Conservation (phyloP, 2,797 vertebrate species). For the Rhabdomys pumilio region DNA sequence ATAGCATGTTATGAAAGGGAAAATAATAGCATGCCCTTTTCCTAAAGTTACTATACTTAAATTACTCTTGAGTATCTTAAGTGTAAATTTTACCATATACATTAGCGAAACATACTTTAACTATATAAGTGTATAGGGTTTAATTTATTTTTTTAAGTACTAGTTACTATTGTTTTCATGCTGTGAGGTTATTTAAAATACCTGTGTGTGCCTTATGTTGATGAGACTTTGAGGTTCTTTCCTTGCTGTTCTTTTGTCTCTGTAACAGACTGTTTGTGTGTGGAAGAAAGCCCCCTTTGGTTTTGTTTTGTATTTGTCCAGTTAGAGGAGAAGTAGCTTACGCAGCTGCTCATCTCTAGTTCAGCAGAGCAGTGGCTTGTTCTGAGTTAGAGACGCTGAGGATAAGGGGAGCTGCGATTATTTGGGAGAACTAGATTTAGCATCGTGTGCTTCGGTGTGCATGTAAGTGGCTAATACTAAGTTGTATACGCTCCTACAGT, state of each 20-base stretch:
- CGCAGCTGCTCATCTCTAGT: neutral
- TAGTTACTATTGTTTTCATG: neutral
- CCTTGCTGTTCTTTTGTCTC: neutral
- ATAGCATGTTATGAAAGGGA: neutral
- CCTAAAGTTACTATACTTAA: conserved; percentile 15
- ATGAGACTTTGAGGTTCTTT: conserved; percentile 26
- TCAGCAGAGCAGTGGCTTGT: neutral
- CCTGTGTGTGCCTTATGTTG: neutral
- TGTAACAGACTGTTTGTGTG: neutral
- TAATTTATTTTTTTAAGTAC: neutral
- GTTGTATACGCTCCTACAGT: neutral
- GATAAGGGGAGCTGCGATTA: neutral
- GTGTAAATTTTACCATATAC: neutral
- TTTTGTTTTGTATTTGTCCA: neutral
- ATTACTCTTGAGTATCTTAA: neutral
- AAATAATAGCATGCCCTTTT: neutral
- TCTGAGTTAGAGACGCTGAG: neutral
- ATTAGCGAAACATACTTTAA: neutral
- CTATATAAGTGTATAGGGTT: conserved; percentile 6
- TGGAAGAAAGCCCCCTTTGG: neutral
- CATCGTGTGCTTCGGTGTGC: conserved; percentile 1
- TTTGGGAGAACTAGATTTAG: conserved; percentile 1
- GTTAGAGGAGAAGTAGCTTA: neutral
- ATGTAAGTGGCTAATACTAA: neutral
- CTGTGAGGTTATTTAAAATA: neutral